These are phyloP conservation scores for Nesogale talazaci DNA, from an alignment of 2,113 vertebrate species.

Conservation along the genomic window DNA sequence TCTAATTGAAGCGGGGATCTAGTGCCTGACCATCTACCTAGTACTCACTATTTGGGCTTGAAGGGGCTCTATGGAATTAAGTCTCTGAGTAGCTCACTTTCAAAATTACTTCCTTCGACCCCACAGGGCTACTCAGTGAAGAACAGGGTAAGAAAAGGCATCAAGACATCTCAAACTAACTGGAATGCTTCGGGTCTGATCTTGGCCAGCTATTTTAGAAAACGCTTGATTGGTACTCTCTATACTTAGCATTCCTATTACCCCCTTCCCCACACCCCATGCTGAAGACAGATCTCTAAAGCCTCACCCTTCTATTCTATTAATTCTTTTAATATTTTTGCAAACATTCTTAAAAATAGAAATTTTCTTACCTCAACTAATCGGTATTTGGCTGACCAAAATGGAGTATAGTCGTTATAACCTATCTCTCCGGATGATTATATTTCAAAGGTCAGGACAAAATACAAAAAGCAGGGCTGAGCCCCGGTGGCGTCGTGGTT, in stretches of 20 bases:
- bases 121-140: constrained; percentile 18
- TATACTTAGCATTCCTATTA: constrained; percentile 46
- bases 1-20: neutral
- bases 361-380: constrained; percentile 36
- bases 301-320: constrained; percentile 6
- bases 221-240: constrained; percentile 52
- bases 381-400: neutral
- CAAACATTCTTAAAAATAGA: neutral
- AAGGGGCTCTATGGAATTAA: constrained; percentile 15
- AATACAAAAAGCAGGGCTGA: constrained; percentile 26
- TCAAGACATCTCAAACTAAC: constrained; percentile 38
- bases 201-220: constrained; percentile 65
- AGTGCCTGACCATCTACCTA: neutral
- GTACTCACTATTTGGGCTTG: neutral
- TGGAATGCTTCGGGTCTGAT: constrained; percentile 61
- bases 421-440: neutral
- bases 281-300: constrained; percentile 3
- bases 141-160: constrained; percentile 50
- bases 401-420: neutral
- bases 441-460: constrained; percentile 12
- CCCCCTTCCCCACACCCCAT: neutral
- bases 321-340: constrained; percentile 40
- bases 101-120: constrained; percentile 37
- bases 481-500: too few species aligned
- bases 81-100: constrained; percentile 41